Evolutionary conservation across 2,888 invertebrate genomes (phyloP).

Genomic region (Spilarctia lutea): DNA sequence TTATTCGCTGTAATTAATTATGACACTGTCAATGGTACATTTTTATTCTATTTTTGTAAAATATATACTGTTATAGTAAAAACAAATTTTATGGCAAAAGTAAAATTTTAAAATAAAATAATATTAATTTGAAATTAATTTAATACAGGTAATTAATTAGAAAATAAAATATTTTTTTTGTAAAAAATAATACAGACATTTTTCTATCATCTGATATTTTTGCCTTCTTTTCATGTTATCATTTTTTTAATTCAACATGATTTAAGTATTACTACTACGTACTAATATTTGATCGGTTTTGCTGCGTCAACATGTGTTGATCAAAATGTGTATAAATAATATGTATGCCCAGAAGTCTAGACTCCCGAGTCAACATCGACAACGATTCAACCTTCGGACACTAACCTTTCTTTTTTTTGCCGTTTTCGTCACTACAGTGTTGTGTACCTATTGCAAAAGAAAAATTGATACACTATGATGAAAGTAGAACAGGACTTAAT

Average conservation of each 20-base stretch:
- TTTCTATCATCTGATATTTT: no score
- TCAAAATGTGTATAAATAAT: conserved; percentile 35
- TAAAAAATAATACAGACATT: no score
- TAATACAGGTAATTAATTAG: no score
- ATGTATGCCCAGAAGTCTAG: conserved; percentile 49
- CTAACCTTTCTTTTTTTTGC: conserved; percentile 53
- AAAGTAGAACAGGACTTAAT: conserved; percentile 45
- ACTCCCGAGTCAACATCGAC: conserved; percentile 49
- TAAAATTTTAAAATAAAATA: no score
- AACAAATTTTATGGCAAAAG: no score
- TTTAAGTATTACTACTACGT: background rate
- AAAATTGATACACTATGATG: conserved; percentile 37
- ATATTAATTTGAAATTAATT: no score
- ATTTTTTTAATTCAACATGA: background rate
- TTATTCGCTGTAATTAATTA: no score
- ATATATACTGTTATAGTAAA: no score
- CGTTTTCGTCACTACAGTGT: conserved; percentile 33
- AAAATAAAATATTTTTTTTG: no score
- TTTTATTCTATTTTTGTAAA: no score
- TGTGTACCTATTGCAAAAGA: conserved; percentile 40
- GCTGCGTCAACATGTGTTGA: conserved; percentile 44
- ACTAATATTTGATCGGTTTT: conserved; percentile 48
- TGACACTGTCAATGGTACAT: no score
- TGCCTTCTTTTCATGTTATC: no score
- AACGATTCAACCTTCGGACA: conserved; percentile 55